Evolutionary conservation across 2,888 invertebrate species (phyloP), one percentile per base, ranked within the genome.

Genomic region (Ethmia dodecea): DNA sequence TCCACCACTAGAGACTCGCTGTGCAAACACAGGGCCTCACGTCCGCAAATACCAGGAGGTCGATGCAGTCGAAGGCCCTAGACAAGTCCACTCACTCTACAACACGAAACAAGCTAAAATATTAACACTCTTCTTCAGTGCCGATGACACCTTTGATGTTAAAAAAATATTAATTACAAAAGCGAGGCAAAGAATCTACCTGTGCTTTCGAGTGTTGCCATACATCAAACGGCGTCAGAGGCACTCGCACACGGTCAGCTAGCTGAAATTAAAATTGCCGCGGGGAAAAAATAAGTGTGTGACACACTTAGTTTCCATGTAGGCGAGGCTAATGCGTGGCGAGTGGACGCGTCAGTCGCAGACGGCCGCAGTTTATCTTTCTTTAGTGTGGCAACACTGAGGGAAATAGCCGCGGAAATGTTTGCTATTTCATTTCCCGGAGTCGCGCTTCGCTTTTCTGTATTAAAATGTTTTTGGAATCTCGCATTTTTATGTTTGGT

Each of bases 1-100:
- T 72, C 69, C 73, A 77, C 81, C 84, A 86, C 84, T 86, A 84
- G 81, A 84, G 81, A 67, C 78, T 77, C 78, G 77, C 79, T 80
- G 74, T 49, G 75, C 72, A 80, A 84, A 84, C 79, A 81, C 53
- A 55, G 64, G 72, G 80, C 72, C 81, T 81, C 83, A 81, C 84
- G 84, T 84, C 78, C 67, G 81, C 83, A 86, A 86, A 84, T 80
- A 86, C 60, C 67, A 63, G 59, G 72, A 76, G 79, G 78, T 75
- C 74, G 79, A 62, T 69, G 76, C 77, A 77, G 74, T 72, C 75
- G 70, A 65, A 71, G 60, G 67, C 70, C 64, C 50, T 46, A 49
- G 50, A 49, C 55, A 56, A 58, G 60, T 63, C 58, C 69, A 73
- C 74, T 71, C 67, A 76, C 74, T 76, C 12, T 13, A 14, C 13